Conservation (phyloP, 2,797 vertebrate genomes). For the Xenopus petersii region DNA sequence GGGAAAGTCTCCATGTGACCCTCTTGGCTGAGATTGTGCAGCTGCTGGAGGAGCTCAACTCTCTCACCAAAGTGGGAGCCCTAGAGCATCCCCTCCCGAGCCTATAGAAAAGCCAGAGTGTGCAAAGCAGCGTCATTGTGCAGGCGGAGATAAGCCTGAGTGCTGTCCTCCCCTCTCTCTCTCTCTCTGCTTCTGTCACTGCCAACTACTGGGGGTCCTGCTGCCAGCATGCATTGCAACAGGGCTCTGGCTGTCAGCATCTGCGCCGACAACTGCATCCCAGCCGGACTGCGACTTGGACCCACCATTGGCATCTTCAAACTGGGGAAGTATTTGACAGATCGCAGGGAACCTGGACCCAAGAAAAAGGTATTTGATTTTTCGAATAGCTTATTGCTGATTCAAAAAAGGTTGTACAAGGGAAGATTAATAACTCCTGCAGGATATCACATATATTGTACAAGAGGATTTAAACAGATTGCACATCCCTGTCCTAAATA, state of each 20-base stretch:
- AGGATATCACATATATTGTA: no score
- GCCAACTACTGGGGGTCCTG: constrained; percentile 64
- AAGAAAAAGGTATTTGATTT: constrained; percentile 85
- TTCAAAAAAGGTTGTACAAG: no score
- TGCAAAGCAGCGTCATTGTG: constrained; percentile 82
- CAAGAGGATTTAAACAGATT: no score
- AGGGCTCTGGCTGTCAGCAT: constrained; percentile 82
- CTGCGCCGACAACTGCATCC: constrained; percentile 88
- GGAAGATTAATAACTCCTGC: no score
- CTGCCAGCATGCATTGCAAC: constrained; percentile 79
- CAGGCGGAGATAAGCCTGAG: constrained; percentile 84
- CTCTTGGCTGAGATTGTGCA: constrained; percentile 85
- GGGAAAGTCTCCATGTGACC: constrained; percentile 99
- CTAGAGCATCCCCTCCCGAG: constrained; percentile 73
- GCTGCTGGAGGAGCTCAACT: constrained; percentile 89
- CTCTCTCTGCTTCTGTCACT: constrained; percentile 60
- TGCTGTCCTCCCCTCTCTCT: constrained; percentile 67
- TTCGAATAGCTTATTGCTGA: no score
- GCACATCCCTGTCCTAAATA: no score
- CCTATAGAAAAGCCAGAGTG: constrained; percentile 87
- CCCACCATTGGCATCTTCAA: constrained; percentile 87
- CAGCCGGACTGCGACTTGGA: constrained; percentile 84
- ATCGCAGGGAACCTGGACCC: constrained; percentile 88
- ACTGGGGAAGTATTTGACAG: constrained; percentile 93
- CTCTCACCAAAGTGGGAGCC: constrained; percentile 87